These are phyloP conservation scores for Melanogrammus aeglefinus DNA, from an alignment of 2,797 vertebrate species.

Conservation along the genomic window DNA sequence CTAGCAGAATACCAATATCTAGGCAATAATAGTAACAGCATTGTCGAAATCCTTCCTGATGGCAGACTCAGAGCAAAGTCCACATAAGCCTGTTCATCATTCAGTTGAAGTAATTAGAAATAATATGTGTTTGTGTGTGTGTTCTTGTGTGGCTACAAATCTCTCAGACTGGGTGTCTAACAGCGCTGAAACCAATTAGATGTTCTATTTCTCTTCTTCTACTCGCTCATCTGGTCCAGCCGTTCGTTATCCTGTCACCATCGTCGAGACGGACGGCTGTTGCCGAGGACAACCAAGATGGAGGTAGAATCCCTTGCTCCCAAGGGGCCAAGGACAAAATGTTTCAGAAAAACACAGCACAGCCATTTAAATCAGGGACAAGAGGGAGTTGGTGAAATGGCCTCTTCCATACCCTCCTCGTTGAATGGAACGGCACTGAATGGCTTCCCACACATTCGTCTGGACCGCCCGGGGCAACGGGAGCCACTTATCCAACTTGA, in stretches of 20 bases:
- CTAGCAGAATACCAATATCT: too few species aligned
- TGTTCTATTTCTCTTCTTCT: not conserved
- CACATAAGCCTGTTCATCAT: not conserved
- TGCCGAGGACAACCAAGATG: not conserved
- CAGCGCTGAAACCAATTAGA: not conserved
- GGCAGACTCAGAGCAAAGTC: not conserved
- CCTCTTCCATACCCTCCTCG: too few species aligned
- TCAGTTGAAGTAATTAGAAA: not conserved
- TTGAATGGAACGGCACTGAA: too few species aligned
- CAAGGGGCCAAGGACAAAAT: too few species aligned
- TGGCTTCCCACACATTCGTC: too few species aligned
- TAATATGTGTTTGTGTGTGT: slow-evolving; percentile 1
- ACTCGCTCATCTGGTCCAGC: not conserved
- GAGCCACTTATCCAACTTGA: too few species aligned
- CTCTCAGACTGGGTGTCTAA: not conserved
- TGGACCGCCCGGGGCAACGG: too few species aligned
- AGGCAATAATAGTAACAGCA: not conserved
- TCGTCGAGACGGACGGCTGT: not conserved
- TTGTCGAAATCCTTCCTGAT: not conserved
- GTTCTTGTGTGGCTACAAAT: not conserved
- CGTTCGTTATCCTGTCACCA: not conserved
- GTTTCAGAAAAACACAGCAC: not conserved
- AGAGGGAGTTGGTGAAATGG: too few species aligned
- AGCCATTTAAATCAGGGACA: too few species aligned
- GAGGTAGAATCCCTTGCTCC: not conserved